A percentile compares a stretch with the other conserved stretches of the same genome.
Conservation (phyloP, 2,888 invertebrate species). For the Lasioglossum vierecki region DNA sequence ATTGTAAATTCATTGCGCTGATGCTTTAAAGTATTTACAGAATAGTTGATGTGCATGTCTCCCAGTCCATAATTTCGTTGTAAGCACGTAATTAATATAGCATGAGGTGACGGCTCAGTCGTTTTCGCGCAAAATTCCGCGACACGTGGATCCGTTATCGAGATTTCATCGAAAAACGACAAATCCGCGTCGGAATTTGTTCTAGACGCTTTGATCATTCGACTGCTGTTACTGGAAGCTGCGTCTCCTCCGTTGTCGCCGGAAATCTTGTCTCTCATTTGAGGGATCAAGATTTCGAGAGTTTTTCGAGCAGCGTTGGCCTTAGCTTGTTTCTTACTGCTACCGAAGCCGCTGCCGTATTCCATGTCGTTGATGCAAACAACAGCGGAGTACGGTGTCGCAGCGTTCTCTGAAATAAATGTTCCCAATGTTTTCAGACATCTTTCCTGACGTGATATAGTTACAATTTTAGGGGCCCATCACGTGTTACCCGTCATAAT, state of each 20-base stretch:
- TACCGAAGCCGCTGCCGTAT: constrained; percentile 97
- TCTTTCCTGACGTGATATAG: not conserved
- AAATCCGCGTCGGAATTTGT: constrained; percentile 81
- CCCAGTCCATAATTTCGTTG: constrained; percentile 96
- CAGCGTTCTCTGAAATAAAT: constrained; percentile 90
- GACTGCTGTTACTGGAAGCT: constrained; percentile 82
- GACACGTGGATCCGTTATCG: constrained; percentile 96
- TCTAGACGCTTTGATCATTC: constrained; percentile 81
- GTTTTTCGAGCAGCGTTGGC: constrained; percentile 96
- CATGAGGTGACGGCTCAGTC: constrained; percentile 97
- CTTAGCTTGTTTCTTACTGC: constrained; percentile 98
- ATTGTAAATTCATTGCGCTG: constrained; percentile 97
- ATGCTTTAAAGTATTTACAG: constrained; percentile 93
- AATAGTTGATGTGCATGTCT: constrained; percentile 94
- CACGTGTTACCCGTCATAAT: not conserved
- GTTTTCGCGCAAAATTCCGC: constrained; percentile 98
- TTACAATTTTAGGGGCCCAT: not conserved
- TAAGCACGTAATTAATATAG: constrained; percentile 95
- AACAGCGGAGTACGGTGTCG: constrained; percentile 96
- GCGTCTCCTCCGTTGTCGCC: constrained; percentile 86
- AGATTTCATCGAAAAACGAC: constrained; percentile 94
- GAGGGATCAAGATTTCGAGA: constrained; percentile 95
- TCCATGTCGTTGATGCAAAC: constrained; percentile 96
- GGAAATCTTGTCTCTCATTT: constrained; percentile 93
- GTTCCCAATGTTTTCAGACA: constrained; percentile 14